These are phyloP conservation scores for Oscheius myriophilus DNA, from an alignment of 2,888 invertebrate species.

Conservation along the genomic window DNA sequence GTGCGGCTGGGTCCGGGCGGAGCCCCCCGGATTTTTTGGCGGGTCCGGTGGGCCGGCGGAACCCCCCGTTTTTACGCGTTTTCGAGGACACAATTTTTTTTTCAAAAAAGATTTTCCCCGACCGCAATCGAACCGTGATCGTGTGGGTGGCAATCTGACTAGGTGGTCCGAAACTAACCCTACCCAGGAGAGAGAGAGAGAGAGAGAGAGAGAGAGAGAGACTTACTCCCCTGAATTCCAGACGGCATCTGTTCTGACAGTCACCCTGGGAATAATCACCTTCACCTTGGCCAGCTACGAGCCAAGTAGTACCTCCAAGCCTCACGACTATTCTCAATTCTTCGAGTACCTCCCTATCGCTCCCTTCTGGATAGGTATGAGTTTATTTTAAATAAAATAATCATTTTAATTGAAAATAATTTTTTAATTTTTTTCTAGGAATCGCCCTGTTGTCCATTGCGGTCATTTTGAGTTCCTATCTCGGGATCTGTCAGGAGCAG, in stretches of 20 bases:
- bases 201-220: too few species aligned
- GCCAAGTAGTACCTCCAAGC: constrained; percentile 16
- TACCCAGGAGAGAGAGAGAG: too few species aligned
- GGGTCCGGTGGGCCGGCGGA: too few species aligned
- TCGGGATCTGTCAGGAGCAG: constrained; percentile 74
- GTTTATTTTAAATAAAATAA: too few species aligned
- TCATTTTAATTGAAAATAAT: background rate
- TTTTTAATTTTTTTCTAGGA: constrained; percentile 42
- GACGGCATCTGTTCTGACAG: constrained; percentile 84
- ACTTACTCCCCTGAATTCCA: constrained; percentile 6
- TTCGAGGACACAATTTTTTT: too few species aligned
- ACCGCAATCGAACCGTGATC: too few species aligned
- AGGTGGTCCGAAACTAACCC: too few species aligned
- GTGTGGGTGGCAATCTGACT: too few species aligned
- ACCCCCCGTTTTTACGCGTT: too few species aligned
- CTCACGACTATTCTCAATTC: constrained; percentile 25
- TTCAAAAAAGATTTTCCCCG: too few species aligned
- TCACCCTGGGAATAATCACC: constrained; percentile 88
- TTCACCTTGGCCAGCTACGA: constrained; percentile 80
- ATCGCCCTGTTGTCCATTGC: constrained; percentile 82
- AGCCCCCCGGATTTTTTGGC: too few species aligned
- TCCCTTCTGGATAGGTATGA: constrained; percentile 51
- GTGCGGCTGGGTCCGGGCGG: too few species aligned
- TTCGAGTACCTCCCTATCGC: constrained; percentile 37
- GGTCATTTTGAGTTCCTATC: constrained; percentile 86